Evolutionary conservation across 2,113 vertebrate species (phyloP), one percentile per base, ranked within the genome.

Genomic region (Chaenocephalus aceratus): DNA sequence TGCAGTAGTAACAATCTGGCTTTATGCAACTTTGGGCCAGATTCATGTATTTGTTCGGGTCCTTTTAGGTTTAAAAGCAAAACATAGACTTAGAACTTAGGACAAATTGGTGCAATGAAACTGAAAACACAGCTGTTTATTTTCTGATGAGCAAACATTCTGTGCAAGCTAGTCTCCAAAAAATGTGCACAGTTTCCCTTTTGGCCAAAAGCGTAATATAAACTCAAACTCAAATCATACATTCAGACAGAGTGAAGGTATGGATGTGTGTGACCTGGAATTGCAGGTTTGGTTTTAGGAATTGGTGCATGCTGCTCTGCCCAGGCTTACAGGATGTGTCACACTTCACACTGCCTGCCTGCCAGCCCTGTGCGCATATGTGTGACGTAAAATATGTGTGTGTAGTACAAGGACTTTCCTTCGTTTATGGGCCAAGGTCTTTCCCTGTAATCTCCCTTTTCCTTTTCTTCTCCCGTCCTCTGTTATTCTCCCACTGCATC

Each of bases 361-460:
- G 75, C 64, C 73, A 86, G 72, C 18, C 18, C 10, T 9, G 23
- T 41, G n/a, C 72, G 72, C 15, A 3, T 45, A 51, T 26, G 62
- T 74, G 34, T 14, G n/a, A 41, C 36, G 36, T 41, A 7, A 41
- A 41, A 60, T 70, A 54, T 72, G 45, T 72, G 56, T 63, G 72
- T 69, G 63, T 60, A 51, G 2, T 18, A 23, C 57, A 59, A 62
- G 57, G 69, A 80, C 72, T 82, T 84, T 77, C 76, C 80, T 89
- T 65, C 15, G 62, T 90, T 90, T 86, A 81, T 92, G 89, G 92
- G 83, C 84, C 89, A 94, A 92, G 87, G 88, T 88, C 87, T 93
- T 90, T 90, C 84, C 72, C 85, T 79, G 51, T 70, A 5, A 52
- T 61, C 70, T 59, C n/a, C 23, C 26, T 12, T 41, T 77, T 46